Evolutionary conservation across 1,140 invertebrate genomes (phyloP), one percentile per base, ranked within the genome.

Genomic region (Drosophila sturtevanti): DNA sequence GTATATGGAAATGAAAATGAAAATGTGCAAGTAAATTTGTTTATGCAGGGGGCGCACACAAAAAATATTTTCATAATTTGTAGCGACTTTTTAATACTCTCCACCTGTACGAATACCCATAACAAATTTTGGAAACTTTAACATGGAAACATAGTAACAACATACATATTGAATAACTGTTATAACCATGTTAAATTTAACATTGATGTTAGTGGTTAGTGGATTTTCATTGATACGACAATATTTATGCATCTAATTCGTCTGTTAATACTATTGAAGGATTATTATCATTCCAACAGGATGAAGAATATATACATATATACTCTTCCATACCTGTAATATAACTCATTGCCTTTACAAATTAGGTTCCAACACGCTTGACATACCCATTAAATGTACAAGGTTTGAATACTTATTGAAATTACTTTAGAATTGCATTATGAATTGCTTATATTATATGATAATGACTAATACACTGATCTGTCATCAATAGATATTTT

Each of bases 1-100:
- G n/a, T 37, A 66, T 65, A 75, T 66, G 54, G 56, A 72, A 74
- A 71, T 63, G 38, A 12, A 64, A 63, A 34, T 52, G 48, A 27
- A 64, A 72, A 77, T 68, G 65, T 61, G 55, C 37, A 77, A 61
- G 58, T 44, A 12, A 31, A 69, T 55, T 65, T 61, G 5, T 21
- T 37, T 27, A n/a, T 34, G 24, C 27, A 31, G 24, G n/a, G 27
- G 24, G 61, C 38, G 16, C 14, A 0, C 14, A 1, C n/a, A n/a
- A n/a, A n/a, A n/a, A n/a, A 16, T 2, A 44, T 9, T 16, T 9
- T 16, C 41, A n/a, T n/a, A 9, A 44, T 2, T 0, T 7, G 18
- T 6, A 14, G 9, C 5, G 41, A 21, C 41, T 18, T 0, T 0
- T 10, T 10, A 21, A 11, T 48, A 48, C 41, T 16, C 41, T 48